Conservation (phyloP, 2,888 invertebrate genomes). For the Tetanocera ferruginea region DNA sequence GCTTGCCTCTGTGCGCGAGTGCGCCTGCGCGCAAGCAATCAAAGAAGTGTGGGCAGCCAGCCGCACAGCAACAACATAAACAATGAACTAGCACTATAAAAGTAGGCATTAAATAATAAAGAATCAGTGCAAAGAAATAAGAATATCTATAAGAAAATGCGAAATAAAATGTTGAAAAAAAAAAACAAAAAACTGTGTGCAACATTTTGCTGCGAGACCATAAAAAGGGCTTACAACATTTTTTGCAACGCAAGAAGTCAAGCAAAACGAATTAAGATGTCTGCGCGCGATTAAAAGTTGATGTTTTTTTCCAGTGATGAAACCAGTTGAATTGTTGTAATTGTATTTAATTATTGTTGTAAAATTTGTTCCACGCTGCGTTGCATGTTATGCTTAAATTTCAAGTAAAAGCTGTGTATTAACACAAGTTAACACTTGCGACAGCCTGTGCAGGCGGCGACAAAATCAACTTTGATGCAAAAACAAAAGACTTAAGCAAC, state of each 20-base stretch:
- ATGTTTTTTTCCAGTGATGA: neutral
- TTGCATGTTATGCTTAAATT: neutral
- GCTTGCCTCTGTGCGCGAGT: neutral
- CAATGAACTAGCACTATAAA: neutral
- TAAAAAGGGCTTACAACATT: slow-evolving; percentile 16
- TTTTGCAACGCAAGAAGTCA: slow-evolving; percentile 12
- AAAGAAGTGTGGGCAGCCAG: slow-evolving; percentile 16
- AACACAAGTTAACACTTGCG: neutral
- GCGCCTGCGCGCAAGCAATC: neutral
- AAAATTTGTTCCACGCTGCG: neutral
- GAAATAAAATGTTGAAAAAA: neutral
- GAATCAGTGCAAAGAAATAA: neutral
- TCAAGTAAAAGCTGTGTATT: neutral
- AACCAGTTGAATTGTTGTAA: neutral
- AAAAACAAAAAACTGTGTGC: neutral
- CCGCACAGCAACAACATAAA: neutral
- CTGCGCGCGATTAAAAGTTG: neutral
- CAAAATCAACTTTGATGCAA: neutral
- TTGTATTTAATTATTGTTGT: neutral
- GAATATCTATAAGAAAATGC: neutral
- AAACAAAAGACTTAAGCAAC: slow-evolving; percentile 22
- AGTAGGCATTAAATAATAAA: neutral
- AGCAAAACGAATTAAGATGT: slow-evolving; percentile 26
- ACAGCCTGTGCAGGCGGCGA: neutral
- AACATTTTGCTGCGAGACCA: slow-evolving; percentile 8